A percentile compares a stretch with the other conserved stretches of the same genome.
Evolutionary conservation across 2,797 vertebrate species (phyloP).

Genomic region (Lagodon rhomboides): DNA sequence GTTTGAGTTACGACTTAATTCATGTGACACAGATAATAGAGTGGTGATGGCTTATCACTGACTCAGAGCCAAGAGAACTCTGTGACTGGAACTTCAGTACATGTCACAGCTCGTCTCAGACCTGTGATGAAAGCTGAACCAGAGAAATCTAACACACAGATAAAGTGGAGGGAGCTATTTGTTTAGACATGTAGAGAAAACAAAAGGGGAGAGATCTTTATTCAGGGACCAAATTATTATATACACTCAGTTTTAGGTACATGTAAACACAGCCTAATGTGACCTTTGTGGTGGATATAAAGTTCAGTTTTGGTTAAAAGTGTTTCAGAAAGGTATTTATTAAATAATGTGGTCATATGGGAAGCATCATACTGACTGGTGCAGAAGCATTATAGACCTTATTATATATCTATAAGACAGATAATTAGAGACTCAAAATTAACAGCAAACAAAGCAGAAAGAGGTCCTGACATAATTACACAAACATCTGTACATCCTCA

Average conservation of each 20-base stretch:
- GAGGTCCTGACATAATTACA: not conserved
- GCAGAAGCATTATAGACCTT: not conserved
- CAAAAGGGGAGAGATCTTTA: not conserved
- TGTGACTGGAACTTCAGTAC: constrained; percentile 62
- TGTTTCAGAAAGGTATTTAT: not conserved
- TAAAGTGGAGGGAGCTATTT: not conserved
- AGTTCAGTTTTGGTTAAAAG: not conserved
- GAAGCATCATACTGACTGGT: not conserved
- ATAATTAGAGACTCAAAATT: not conserved
- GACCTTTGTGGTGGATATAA: not conserved
- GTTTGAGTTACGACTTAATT: constrained; percentile 48
- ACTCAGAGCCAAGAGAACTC: constrained; percentile 66
- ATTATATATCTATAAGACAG: not conserved
- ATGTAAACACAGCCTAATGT: not conserved
- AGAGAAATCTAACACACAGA: constrained; percentile 28
- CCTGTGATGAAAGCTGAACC: constrained; percentile 29
- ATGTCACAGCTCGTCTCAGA: constrained; percentile 61
- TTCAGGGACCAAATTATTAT: not conserved
- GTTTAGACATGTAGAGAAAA: constrained; percentile 13
- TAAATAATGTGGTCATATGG: not conserved
- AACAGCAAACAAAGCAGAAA: not conserved
- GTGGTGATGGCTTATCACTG: constrained; percentile 62
- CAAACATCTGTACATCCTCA: not conserved
- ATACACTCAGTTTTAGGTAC: not conserved
- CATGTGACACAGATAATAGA: constrained; percentile 59